A percentile compares a stretch with the other conserved stretches of the same genome.
phyloP scores from a whole-genome alignment of 2,888 invertebrate genomes.

The Eilema sororculum region DNA sequence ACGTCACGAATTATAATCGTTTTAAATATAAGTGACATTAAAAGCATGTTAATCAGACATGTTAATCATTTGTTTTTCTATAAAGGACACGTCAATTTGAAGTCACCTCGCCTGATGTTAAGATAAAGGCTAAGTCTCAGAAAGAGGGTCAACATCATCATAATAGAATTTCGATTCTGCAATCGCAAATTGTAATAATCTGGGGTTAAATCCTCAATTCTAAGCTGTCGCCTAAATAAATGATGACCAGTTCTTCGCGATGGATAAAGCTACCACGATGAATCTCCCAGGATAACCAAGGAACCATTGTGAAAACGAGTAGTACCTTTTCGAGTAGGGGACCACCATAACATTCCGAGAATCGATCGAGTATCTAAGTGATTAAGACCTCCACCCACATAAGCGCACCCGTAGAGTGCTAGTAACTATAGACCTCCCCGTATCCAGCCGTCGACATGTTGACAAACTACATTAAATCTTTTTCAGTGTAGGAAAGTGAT shows the following conservation, averaged over 20 bases:
- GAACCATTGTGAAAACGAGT: neutral
- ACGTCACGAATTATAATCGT: neutral
- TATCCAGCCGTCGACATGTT: neutral
- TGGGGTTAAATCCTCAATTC: too few species aligned
- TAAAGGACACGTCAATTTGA: too few species aligned
- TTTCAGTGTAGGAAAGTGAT: too few species aligned
- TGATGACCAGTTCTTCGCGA: neutral
- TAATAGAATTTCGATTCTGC: too few species aligned
- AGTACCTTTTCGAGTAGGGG: neutral
- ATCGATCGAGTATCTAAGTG: neutral
- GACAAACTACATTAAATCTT: neutral
- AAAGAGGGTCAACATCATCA: too few species aligned
- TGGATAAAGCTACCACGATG: neutral
- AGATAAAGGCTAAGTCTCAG: too few species aligned
- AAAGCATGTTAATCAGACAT: too few species aligned
- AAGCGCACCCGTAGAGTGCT: neutral
- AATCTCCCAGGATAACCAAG: neutral
- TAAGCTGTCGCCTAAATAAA: too few species aligned
- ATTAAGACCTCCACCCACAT: neutral
- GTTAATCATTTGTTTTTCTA: too few species aligned
- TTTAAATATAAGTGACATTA: neutral
- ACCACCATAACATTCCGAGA: neutral
- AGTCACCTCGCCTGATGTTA: too few species aligned
- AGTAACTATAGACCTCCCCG: neutral
- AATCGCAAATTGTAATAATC: too few species aligned